A percentile compares a stretch with the other conserved stretches of the same genome.
Evolutionary conservation across 2,113 vertebrate genomes (phyloP).

Genomic region (Phalacrocorax carbo): DNA sequence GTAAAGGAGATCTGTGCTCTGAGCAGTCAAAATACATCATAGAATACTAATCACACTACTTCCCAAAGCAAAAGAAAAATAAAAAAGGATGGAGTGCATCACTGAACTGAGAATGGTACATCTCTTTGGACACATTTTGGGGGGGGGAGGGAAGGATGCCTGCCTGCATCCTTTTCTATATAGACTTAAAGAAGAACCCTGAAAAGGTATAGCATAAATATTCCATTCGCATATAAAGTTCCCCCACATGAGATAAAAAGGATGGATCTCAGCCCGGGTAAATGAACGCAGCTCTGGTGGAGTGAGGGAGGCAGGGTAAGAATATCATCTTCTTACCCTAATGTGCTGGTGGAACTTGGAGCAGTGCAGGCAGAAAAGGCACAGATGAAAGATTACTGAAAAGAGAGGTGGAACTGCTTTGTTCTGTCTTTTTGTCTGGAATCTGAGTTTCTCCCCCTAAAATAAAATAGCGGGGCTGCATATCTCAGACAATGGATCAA

Average conservation of each 20-base stretch:
- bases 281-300: not conserved
- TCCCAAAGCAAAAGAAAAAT: conserved; percentile 24
- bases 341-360: not conserved
- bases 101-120: not conserved
- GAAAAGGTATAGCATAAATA: not conserved
- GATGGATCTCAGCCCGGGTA: not conserved
- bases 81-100: not conserved
- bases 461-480: not conserved
- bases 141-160: not conserved
- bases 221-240: not conserved
- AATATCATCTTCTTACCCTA: not conserved
- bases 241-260: not conserved
- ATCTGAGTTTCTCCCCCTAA: not conserved
- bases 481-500: not conserved
- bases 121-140: not conserved
- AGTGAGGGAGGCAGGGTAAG: not conserved
- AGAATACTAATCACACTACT: conserved; percentile 43
- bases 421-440: not conserved
- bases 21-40: conserved; percentile 31
- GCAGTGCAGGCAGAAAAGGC: not conserved
- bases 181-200: not conserved
- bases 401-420: not conserved
- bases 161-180: not conserved
- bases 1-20: conserved; percentile 43
- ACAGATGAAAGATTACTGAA: not conserved